phyloP scores from a whole-genome alignment of 1,140 invertebrate species.

The Magallana gigas region DNA sequence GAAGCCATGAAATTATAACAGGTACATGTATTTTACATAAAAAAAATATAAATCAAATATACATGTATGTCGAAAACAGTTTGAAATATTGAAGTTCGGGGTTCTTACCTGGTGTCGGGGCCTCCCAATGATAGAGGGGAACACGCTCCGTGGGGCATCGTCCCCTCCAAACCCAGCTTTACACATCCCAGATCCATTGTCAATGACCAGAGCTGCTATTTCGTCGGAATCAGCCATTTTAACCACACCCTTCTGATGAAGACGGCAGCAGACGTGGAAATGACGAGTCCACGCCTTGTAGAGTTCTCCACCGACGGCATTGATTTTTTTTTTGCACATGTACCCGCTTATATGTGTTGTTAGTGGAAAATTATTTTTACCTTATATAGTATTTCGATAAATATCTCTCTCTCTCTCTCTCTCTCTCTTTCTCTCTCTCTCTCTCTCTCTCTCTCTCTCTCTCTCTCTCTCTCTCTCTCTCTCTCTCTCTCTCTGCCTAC shows the following conservation, averaged over 20 bases:
- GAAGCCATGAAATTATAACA: too few species aligned
- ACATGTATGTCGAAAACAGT: not conserved
- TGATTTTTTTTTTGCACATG: not conserved
- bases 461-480: constrained; percentile 23
- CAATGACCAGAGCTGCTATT: constrained; percentile 88
- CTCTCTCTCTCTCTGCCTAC: not conserved
- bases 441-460: not conserved
- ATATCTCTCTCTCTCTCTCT: not conserved
- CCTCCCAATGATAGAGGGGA: constrained; percentile 84
- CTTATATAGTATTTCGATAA: not conserved
- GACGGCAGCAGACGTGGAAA: not conserved
- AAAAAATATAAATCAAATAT: not conserved
- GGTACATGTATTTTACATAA: not conserved
- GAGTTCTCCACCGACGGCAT: not conserved
- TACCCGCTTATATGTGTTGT: not conserved
- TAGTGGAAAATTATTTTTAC: constrained; percentile 71
- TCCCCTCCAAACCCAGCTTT: constrained; percentile 85
- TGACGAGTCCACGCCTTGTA: not conserved
- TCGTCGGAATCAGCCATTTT: constrained; percentile 81
- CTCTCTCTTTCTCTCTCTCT: constrained; percentile 7
- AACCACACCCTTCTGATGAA: not conserved
- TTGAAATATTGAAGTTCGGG: not conserved
- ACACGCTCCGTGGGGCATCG: constrained; percentile 84
- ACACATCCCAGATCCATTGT: constrained; percentile 95
- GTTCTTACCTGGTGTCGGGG: constrained; percentile 81